Base-by-base conservation (phyloP, 2,888 invertebrate species). In the Tinea trinotella region DNA sequence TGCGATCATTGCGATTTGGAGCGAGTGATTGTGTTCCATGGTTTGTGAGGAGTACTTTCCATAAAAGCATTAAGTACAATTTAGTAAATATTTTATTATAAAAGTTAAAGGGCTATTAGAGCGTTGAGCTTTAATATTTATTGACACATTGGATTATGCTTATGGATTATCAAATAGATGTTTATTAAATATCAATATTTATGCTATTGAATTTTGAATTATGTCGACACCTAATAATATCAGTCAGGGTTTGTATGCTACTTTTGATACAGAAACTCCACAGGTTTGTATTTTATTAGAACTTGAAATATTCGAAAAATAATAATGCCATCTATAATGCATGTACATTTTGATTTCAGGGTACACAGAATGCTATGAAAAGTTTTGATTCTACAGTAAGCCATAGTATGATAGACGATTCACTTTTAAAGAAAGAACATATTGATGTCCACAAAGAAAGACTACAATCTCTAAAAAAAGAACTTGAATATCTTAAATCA, bases 401-500 rank as follows among this genome's bases (percentile, higher is more conserved):
- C 73, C 87, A 3, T 87, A 87, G 18, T 76, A 86, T 34, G 87
- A 85, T 88, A 56, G 88, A 89, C 57, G 87, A 88, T 57, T 86
- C 88, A 34, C 13, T 30, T 3, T 64, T 87, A 46, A 89, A 88
- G 63, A 84, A 78, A 61, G 83, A 88, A 0, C 84, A 88, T 18
- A 15, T 40, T 1, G 93, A 93, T 65, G 85, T 90, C 56, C 93
- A 94, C 61, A 87, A 90, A 56, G 92, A 91, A 66, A 87, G 93
- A 58, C 87, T 94, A 55, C 91, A 92, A 70, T 78, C 86, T 34
- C 72, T 94, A 35, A 84, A 93, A 56, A 93, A 92, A 70, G 93
- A 94, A 74, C 75, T 94, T 55, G 92, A 92, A 60, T 91, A 90
- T 67, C 76, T 94, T n/a, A 93, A 91, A 68, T 89, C 90, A 54